Percentiles rank a stretch among this genome's conserved stretches.
These are phyloP conservation scores for Agapornis roseicollis DNA, from an alignment of 2,113 vertebrate species.

Conservation along the genomic window DNA sequence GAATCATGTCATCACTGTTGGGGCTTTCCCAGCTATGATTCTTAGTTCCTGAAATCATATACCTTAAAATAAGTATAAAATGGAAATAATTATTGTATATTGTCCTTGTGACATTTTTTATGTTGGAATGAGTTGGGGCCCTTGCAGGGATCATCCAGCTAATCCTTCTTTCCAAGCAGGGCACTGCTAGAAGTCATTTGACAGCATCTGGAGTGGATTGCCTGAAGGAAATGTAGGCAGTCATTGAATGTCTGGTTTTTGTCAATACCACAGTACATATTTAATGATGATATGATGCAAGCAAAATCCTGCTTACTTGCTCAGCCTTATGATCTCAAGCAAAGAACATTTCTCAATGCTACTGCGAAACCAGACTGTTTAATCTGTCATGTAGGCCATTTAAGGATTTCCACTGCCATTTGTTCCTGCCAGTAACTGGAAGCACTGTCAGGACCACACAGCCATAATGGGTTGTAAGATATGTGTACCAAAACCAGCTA, in stretches of 20 bases:
- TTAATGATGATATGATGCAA: slow-evolving; percentile 15
- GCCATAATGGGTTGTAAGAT: not conserved
- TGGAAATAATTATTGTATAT: not conserved
- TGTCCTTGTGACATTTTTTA: not conserved
- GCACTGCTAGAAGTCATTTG: not conserved
- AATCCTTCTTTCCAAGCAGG: not conserved
- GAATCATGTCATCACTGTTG: not conserved
- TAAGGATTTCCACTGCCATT: not conserved
- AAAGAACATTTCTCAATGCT: not conserved
- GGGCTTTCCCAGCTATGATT: not conserved
- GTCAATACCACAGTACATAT: not conserved
- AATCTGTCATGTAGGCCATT: not conserved
- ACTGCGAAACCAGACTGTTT: not conserved
- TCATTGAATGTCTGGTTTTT: slow-evolving; percentile 29
- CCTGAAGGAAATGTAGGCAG: slow-evolving; percentile 32
- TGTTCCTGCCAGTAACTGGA: not conserved
- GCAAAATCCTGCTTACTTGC: not conserved
- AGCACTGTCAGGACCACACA: not conserved
- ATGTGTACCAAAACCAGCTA: not conserved
- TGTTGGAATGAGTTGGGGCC: not conserved
- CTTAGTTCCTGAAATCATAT: not conserved
- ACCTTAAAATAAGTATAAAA: not conserved
- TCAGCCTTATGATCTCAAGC: not conserved
- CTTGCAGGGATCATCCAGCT: not conserved
- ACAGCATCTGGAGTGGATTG: slow-evolving; percentile 20